Conservation (phyloP, 2,113 vertebrate genomes). For the Thalassarche chlororhynchos region DNA sequence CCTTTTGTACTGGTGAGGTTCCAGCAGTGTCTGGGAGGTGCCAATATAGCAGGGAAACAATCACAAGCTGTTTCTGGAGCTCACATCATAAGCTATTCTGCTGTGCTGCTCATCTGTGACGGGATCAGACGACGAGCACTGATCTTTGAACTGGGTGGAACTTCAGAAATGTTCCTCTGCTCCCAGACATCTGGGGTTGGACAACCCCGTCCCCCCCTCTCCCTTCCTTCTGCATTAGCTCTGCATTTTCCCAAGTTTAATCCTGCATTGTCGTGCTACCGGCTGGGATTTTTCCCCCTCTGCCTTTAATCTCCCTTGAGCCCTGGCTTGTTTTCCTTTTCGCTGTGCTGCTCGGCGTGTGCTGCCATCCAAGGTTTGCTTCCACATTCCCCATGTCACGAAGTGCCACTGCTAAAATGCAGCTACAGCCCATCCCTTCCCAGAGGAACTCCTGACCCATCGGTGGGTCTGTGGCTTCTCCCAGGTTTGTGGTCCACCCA, state of each 20-base stretch:
- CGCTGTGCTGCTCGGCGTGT: accelerated
- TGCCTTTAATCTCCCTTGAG: not conserved
- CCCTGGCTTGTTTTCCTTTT: not conserved
- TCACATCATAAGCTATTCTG: not conserved
- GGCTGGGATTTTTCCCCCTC: not conserved
- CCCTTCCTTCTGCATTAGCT: not conserved
- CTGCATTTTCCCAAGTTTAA: not conserved
- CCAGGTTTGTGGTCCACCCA: not conserved
- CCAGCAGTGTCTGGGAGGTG: not conserved
- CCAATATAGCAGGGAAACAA: not conserved
- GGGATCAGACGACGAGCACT: accelerated
- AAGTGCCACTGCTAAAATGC: not conserved
- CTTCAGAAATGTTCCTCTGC: not conserved
- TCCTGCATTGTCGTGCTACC: not conserved
- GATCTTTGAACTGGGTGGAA: not conserved
- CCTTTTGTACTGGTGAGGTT: not conserved
- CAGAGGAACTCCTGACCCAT: not conserved
- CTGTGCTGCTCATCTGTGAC: not conserved
- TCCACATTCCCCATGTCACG: accelerated
- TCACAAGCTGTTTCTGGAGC: not conserved
- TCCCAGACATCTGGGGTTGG: not conserved
- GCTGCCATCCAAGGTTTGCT: not conserved
- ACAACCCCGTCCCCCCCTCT: not conserved
- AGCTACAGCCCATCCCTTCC: not conserved
- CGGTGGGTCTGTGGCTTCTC: not conserved